phyloP scores from a whole-genome alignment of 53 echinoderm and acorn worm genomes.

The Patiria pectinifera region DNA sequence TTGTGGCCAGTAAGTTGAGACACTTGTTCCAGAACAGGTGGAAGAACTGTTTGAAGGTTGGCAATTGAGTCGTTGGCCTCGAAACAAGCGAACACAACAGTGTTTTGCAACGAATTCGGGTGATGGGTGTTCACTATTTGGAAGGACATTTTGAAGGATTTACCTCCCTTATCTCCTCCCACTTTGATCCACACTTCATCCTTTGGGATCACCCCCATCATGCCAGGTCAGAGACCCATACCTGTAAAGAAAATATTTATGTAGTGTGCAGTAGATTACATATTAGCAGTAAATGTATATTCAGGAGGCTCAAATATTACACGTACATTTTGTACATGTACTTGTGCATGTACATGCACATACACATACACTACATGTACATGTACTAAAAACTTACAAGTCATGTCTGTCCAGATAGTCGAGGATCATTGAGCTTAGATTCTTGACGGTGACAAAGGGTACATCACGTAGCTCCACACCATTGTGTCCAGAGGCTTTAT shows the following conservation, averaged over 20 bases:
- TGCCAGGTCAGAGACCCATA: neutral
- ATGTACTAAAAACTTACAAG: neutral
- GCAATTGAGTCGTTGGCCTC: conserved; percentile 1
- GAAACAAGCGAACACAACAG: conserved; percentile 32
- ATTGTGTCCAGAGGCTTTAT: neutral
- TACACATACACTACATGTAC: neutral
- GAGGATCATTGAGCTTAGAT: neutral
- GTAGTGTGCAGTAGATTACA: neutral
- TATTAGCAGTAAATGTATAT: neutral
- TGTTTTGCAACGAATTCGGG: conserved; percentile 14
- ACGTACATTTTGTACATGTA: too few species aligned
- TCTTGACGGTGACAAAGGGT: conserved; percentile 1
- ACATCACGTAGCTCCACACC: neutral
- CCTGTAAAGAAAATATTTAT: neutral
- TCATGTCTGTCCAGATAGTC: neutral
- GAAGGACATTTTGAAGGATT: conserved; percentile 35
- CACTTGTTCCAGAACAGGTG: conserved; percentile 30
- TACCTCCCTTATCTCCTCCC: conserved; percentile 37
- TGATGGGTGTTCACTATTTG: conserved; percentile 25
- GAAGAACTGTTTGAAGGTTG: conserved; percentile 17
- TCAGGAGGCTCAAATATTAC: too few species aligned
- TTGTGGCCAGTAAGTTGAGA: neutral
- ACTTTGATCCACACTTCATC: conserved; percentile 32
- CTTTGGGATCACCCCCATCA: neutral
- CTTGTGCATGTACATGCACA: too few species aligned